Percentiles rank a stretch among this genome's conserved stretches.
Conservation (phyloP, 1,140 invertebrate genomes). For the Agrilus planipennis region DNA sequence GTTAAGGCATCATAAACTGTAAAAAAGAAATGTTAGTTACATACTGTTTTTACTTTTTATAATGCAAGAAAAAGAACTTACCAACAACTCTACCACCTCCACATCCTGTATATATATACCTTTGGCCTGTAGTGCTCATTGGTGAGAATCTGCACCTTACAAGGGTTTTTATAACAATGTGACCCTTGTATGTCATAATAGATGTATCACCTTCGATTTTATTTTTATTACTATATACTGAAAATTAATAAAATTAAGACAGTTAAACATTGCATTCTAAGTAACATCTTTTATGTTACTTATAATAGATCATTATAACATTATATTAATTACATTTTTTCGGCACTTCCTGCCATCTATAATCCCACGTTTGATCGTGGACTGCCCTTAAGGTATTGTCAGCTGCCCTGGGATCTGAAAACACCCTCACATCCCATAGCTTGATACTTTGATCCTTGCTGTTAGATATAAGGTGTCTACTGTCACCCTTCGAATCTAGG, state of each 20-base stretch:
- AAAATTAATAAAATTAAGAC: slow-evolving; percentile 9
- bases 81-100: slow-evolving; percentile 65
- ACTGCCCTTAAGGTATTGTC: slow-evolving; percentile 47
- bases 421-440: slow-evolving; percentile 72
- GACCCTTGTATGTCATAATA: slow-evolving; percentile 76
- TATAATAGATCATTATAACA: background rate
- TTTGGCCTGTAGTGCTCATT: slow-evolving; percentile 61
- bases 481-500: slow-evolving; percentile 70
- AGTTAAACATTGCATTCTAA: background rate
- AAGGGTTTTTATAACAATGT: slow-evolving; percentile 70
- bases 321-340: slow-evolving; percentile 43
- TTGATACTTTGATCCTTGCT: slow-evolving; percentile 87
- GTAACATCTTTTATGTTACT: background rate
- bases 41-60: slow-evolving; percentile 4
- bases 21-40: slow-evolving; percentile 21
- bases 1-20: slow-evolving; percentile 74
- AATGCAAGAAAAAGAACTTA: slow-evolving; percentile 37
- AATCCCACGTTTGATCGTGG: slow-evolving; percentile 64
- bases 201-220: slow-evolving; percentile 60
- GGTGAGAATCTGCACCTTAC: slow-evolving; percentile 81
- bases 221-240: slow-evolving; percentile 43
- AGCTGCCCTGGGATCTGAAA: slow-evolving; percentile 45
- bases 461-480: slow-evolving; percentile 70
- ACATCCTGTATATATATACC: slow-evolving; percentile 81
- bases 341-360: slow-evolving; percentile 70